phyloP scores from a whole-genome alignment of 1,140 invertebrate genomes.

The Hyles vespertilio region DNA sequence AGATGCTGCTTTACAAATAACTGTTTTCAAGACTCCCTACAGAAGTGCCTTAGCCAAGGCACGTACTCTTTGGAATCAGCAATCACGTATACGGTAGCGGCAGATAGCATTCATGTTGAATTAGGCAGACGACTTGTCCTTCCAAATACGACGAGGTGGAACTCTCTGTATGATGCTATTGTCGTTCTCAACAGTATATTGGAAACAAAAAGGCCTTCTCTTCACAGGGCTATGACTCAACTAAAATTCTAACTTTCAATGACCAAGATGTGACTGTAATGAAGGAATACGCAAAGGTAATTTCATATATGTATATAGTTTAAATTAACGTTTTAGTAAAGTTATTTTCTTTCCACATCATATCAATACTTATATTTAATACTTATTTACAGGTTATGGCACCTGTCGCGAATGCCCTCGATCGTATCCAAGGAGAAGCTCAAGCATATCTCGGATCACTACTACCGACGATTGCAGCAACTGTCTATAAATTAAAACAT shows the following conservation, averaged over 20 bases:
- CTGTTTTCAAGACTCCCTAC: conserved; percentile 16
- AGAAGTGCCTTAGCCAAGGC: conserved; percentile 17
- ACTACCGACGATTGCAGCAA: conserved; percentile 23
- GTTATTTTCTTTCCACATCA: conserved; percentile 11
- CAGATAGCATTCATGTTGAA: conserved; percentile 13
- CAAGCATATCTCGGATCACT: conserved; percentile 24
- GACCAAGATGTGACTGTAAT: conserved; percentile 18
- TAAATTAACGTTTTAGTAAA: conserved; percentile 10
- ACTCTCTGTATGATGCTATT: conserved; percentile 17
- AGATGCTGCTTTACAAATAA: conserved; percentile 16
- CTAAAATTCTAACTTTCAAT: conserved; percentile 18
- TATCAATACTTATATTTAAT: conserved; percentile 11
- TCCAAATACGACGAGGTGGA: conserved; percentile 17
- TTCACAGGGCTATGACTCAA: conserved; percentile 19
- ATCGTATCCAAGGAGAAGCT: conserved; percentile 16
- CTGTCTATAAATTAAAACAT: conserved; percentile 28
- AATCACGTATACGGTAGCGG: conserved; percentile 19
- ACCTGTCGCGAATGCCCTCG: conserved; percentile 5
- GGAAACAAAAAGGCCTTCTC: conserved; percentile 20
- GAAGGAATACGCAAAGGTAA: conserved; percentile 11
- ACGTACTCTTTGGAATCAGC: conserved; percentile 20
- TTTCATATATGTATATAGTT: conserved; percentile 6
- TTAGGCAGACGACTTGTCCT: conserved; percentile 17
- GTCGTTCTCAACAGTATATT: conserved; percentile 17
- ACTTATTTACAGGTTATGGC: conserved; percentile 14